Conservation (phyloP, 1,140 invertebrate genomes). For the Orius insidiosus region DNA sequence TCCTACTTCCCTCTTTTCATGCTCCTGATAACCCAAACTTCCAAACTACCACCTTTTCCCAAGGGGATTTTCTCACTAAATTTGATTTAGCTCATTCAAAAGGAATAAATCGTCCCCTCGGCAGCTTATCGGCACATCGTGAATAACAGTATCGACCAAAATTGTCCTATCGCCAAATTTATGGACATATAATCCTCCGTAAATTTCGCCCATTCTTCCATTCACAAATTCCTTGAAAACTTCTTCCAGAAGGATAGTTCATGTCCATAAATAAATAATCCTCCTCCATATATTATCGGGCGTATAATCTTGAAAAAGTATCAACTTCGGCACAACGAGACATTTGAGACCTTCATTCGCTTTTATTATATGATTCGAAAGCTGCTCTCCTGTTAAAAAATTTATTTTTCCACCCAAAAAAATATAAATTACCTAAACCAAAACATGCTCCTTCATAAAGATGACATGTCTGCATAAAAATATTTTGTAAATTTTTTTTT, state of each 20-base stretch:
- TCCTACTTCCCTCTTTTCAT: no score
- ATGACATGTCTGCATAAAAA: slow-evolving; percentile 12
- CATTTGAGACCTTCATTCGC: slow-evolving; percentile 8
- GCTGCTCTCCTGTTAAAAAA: slow-evolving; percentile 10
- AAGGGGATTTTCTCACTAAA: no score
- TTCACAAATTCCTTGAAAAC: slow-evolving; percentile 9
- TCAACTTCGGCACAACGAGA: slow-evolving; percentile 8
- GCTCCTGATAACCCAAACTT: no score
- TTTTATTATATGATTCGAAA: slow-evolving; percentile 9
- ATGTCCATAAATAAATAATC: slow-evolving; percentile 11
- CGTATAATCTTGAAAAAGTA: slow-evolving; percentile 9
- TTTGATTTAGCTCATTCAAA: background rate
- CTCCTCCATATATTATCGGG: slow-evolving; percentile 12
- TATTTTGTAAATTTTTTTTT: background rate
- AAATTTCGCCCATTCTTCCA: slow-evolving; percentile 4
- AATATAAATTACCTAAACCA: slow-evolving; percentile 7
- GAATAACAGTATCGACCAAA: background rate
- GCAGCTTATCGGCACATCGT: background rate
- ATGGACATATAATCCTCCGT: slow-evolving; percentile 1
- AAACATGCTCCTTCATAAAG: slow-evolving; percentile 10
- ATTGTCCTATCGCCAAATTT: background rate
- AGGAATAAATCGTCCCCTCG: background rate
- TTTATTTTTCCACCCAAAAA: no score
- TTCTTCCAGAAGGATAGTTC: slow-evolving; percentile 7
- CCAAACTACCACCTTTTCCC: no score